Evolutionary conservation across 92 coral and sea anemone genomes (phyloP).

Genomic region (Epizoanthus ramosus): DNA sequence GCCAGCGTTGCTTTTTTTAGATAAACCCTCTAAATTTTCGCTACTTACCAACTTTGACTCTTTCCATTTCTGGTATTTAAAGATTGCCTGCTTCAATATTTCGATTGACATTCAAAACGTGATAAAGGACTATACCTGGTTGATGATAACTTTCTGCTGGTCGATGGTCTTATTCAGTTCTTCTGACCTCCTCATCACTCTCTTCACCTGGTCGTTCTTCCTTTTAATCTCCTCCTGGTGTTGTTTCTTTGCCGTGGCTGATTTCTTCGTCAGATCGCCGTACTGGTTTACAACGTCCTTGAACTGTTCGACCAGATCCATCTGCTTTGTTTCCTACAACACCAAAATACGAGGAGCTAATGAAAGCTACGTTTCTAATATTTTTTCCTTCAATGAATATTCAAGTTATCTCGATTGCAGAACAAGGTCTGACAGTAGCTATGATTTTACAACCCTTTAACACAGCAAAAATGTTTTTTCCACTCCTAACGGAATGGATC

Average conservation of each 20-base stretch:
- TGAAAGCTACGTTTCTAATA: too few species aligned
- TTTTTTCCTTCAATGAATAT: too few species aligned
- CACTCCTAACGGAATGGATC: too few species aligned
- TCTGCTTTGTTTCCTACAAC: slow-evolving; percentile 66
- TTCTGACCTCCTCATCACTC: slow-evolving; percentile 60
- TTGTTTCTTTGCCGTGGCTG: slow-evolving; percentile 61
- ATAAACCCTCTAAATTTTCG: too few species aligned
- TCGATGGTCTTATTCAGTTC: slow-evolving; percentile 67
- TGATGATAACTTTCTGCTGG: slow-evolving; percentile 67
- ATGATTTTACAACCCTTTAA: neutral
- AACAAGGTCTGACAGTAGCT: neutral
- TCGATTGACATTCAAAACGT: too few species aligned
- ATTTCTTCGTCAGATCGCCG: slow-evolving; percentile 56
- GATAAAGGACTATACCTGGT: neutral
- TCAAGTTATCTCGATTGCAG: too few species aligned
- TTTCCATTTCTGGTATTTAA: too few species aligned
- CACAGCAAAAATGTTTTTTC: too few species aligned
- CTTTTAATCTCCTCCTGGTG: slow-evolving; percentile 72
- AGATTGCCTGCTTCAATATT: too few species aligned
- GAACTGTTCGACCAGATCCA: slow-evolving; percentile 69
- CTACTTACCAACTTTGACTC: too few species aligned
- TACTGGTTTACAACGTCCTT: slow-evolving; percentile 65
- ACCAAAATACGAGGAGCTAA: neutral
- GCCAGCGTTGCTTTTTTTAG: too few species aligned
- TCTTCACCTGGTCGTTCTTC: slow-evolving; percentile 72